Evolutionary conservation across 2,888 invertebrate species (phyloP).

Genomic region (Argynnis bischoffii): DNA sequence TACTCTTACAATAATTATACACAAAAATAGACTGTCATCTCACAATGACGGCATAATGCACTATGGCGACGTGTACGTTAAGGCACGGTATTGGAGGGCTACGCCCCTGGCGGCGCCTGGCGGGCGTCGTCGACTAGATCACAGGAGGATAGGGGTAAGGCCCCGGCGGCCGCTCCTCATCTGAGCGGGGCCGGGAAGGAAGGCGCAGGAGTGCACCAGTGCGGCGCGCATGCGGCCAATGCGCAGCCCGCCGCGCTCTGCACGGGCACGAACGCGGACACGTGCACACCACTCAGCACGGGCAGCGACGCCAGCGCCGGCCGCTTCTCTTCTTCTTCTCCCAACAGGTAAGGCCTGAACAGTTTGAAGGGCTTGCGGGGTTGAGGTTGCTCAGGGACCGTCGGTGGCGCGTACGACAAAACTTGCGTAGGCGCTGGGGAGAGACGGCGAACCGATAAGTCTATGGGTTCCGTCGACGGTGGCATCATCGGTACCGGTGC

Average conservation of each 20-base stretch:
- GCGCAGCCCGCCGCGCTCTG: slow-evolving; percentile 71
- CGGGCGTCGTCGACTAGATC: slow-evolving; percentile 80
- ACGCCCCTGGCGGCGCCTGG: slow-evolving; percentile 79
- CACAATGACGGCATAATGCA: slow-evolving; percentile 75
- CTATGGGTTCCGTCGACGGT: slow-evolving; percentile 62
- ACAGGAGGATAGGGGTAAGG: slow-evolving; percentile 68
- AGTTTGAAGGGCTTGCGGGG: slow-evolving; percentile 86
- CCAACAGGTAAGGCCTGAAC: slow-evolving; percentile 89
- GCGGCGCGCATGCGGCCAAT: slow-evolving; percentile 69
- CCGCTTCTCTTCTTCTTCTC: slow-evolving; percentile 76
- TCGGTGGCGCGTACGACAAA: slow-evolving; percentile 47
- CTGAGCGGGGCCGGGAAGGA: slow-evolving; percentile 77
- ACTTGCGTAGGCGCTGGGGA: slow-evolving; percentile 49
- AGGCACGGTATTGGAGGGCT: slow-evolving; percentile 78
- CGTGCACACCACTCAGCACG: slow-evolving; percentile 63
- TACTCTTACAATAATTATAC: slow-evolving; percentile 60
- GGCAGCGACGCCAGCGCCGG: slow-evolving; percentile 67
- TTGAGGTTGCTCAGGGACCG: slow-evolving; percentile 60
- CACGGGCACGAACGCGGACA: slow-evolving; percentile 77
- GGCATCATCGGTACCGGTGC: slow-evolving; percentile 53
- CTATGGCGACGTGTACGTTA: slow-evolving; percentile 78
- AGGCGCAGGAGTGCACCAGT: slow-evolving; percentile 87
- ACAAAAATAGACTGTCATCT: slow-evolving; percentile 77
- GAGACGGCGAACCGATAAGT: slow-evolving; percentile 64
- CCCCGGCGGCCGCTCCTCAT: slow-evolving; percentile 71